phyloP scores from a whole-genome alignment of 2,888 invertebrate genomes.

The Lasioglossum vierecki region DNA sequence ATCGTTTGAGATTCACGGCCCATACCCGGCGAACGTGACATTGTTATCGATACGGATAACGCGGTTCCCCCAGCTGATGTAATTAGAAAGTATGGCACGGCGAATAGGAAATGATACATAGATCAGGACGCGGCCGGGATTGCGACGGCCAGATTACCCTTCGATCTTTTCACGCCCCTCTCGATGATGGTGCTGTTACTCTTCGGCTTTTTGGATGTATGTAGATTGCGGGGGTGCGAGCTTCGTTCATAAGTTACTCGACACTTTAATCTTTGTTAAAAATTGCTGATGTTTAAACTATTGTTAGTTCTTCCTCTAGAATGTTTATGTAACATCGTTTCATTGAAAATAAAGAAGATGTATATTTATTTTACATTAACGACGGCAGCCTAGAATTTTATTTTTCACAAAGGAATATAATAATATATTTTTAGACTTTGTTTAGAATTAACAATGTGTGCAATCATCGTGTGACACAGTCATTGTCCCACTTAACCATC shows the following conservation, averaged over 20 bases:
- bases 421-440: too few species aligned
- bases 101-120: constrained; percentile 31
- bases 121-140: constrained; percentile 11
- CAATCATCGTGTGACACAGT: too few species aligned
- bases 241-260: background rate
- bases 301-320: too few species aligned
- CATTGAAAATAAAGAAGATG: too few species aligned
- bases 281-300: background rate
- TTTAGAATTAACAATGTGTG: too few species aligned
- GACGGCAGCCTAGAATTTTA: too few species aligned
- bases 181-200: background rate
- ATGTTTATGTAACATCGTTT: too few species aligned
- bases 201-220: background rate
- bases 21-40: constrained; percentile 48
- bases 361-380: too few species aligned
- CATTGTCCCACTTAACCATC: too few species aligned
- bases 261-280: background rate
- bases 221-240: background rate
- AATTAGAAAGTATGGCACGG: constrained; percentile 46
- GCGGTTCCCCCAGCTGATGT: constrained; percentile 1
- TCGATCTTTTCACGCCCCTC: background rate
- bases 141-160: constrained; percentile 1
- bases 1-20: constrained; percentile 53
- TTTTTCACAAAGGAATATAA: too few species aligned
- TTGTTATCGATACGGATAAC: constrained; percentile 42